Evolutionary conservation across 2,797 vertebrate genomes (phyloP).

Genomic region (Sphenodon punctatus): DNA sequence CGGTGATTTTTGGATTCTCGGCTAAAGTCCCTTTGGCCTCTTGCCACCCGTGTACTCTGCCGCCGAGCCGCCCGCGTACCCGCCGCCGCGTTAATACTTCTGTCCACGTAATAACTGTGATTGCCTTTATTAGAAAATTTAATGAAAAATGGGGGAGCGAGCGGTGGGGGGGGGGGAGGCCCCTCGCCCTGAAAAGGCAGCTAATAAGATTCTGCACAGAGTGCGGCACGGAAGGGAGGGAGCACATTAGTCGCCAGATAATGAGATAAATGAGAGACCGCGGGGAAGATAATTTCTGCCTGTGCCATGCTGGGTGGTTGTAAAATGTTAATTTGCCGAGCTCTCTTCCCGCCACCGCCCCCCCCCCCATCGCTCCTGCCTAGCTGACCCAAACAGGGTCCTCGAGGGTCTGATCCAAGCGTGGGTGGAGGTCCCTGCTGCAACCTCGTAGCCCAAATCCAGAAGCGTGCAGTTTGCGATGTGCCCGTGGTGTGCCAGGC

Average conservation of each 20-base stretch:
- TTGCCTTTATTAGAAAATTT: constrained; percentile 72
- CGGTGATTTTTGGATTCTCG: too few relatives aligned
- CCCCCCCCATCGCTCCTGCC: rapidly evolving
- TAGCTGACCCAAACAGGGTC: too few relatives aligned
- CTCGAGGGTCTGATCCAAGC: not conserved
- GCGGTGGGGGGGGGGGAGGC: not conserved
- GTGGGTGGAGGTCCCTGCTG: not conserved
- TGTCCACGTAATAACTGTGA: constrained; percentile 45
- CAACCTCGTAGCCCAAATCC: too few relatives aligned
- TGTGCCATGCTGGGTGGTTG: constrained; percentile 57
- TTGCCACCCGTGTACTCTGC: not conserved
- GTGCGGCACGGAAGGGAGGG: constrained; percentile 56
- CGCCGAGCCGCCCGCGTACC: too few relatives aligned
- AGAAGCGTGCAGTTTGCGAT: too few relatives aligned
- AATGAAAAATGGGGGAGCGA: constrained; percentile 47
- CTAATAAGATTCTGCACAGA: constrained; percentile 69
- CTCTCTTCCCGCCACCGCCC: not conserved
- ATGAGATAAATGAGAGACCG: constrained; percentile 70
- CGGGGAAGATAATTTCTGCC: constrained; percentile 62
- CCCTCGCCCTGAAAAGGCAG: constrained; percentile 56
- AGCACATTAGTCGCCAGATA: constrained; percentile 68
- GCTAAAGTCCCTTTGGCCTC: too few relatives aligned
- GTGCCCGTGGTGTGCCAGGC: too few relatives aligned
- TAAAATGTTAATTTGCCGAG: constrained; percentile 66
- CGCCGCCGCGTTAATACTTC: constrained; percentile 39